Conservation (phyloP, 2,888 invertebrate species). For the Watsonalla cultraria region DNA sequence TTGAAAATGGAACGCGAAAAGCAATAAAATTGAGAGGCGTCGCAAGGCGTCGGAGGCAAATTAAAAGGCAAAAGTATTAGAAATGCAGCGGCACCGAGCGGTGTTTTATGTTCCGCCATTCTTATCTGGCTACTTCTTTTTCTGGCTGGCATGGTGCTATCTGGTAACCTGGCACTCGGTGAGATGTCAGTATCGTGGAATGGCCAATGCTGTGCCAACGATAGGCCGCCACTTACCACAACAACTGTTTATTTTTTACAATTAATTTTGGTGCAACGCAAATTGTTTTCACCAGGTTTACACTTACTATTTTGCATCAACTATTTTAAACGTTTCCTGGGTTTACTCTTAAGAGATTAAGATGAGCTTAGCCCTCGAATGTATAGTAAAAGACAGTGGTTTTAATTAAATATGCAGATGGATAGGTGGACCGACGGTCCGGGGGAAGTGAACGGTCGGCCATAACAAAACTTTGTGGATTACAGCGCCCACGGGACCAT, state of each 20-base stretch:
- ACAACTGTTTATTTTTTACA: conserved; percentile 17
- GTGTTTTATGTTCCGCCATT: conserved; percentile 31
- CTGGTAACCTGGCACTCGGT: conserved; percentile 26
- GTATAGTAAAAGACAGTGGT: neutral
- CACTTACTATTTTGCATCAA: too few species aligned
- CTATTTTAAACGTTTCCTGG: too few species aligned
- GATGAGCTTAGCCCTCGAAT: neutral
- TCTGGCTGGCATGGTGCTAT: conserved; percentile 40
- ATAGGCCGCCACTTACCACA: conserved; percentile 6
- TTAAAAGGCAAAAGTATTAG: conserved; percentile 45
- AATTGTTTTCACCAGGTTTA: neutral
- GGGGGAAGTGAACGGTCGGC: neutral
- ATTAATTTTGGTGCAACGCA: conserved; percentile 2
- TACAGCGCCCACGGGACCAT: neutral
- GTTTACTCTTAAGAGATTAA: neutral
- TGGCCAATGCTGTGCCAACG: conserved; percentile 26
- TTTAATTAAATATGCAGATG: neutral
- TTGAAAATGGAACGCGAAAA: conserved; percentile 34
- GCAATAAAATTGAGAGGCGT: conserved; percentile 14
- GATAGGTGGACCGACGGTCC: neutral
- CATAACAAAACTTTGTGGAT: neutral
- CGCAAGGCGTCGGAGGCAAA: conserved; percentile 30
- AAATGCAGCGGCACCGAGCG: conserved; percentile 22
- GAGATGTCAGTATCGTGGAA: conserved; percentile 27
- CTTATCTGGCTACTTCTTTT: conserved; percentile 37